Base-by-base conservation (phyloP, 2,797 vertebrate genomes). In the Takifugu rubripes region DNA sequence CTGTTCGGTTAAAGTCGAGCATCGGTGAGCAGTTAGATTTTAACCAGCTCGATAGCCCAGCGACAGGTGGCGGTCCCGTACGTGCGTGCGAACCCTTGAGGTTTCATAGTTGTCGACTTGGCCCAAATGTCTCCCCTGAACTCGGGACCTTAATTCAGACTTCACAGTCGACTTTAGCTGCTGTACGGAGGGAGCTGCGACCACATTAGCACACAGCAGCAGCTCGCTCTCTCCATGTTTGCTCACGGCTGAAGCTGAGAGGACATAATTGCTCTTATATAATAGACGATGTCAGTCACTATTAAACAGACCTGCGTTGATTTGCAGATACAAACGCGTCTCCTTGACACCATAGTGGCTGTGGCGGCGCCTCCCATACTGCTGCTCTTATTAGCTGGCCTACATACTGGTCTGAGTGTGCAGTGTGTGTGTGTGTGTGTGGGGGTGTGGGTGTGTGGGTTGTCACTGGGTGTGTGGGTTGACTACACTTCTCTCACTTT, bases 351-450 rank as follows among this genome's bases (percentile, higher is more conserved):
- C 24, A 8, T 21, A 6, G 3, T 56, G 54, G 52, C 46, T 57
- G 58, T 56, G 33, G 59, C 56, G 68, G 52, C 7, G 25, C 15
- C 49, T 69, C 62, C 56, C 48, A 7, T 33, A 31, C 31, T 48
- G 48, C 10, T 11, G 53, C 31, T 66, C 71, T 81, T 85, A 81
- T 84, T 77, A 57, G 52, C 53, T 74, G 68, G 15, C 68, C 68
- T 61, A 67, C 59, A 81, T 72, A 66, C 57, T 53, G 33, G 48
- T 44, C 51, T 55, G 36, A 67, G 46, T 40, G 36, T 40, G 36
- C 4, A 21, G 64, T 69, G 61, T 66, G 58, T 29, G n/a, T 27
- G 29, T 56, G 46, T 68, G 58, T 33, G 31, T 10, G 31, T 29
- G 31, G 47, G 27, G 0, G 27, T 27, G n/a, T n/a, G 27, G 3